Conservation (phyloP, 1,140 invertebrate species). For the Stegodyphus dumicola region DNA sequence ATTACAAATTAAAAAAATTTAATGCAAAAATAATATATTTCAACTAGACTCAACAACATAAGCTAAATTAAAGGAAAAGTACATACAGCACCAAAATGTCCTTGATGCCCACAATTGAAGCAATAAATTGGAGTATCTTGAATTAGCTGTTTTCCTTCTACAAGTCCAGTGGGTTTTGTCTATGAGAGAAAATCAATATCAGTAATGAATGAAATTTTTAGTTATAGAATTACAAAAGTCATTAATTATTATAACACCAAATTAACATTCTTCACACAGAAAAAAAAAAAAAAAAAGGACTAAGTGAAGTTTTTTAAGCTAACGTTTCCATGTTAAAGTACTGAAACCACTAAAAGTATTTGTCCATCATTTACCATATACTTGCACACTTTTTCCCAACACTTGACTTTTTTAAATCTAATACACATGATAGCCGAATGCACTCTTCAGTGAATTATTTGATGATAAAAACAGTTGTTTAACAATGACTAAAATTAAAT, state of each 20-base stretch:
- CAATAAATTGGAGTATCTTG: slow-evolving; percentile 28
- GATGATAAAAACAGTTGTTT: too few relatives aligned
- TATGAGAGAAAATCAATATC: background rate
- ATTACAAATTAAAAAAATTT: too few relatives aligned
- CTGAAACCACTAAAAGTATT: too few relatives aligned
- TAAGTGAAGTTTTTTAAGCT: too few relatives aligned
- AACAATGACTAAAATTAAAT: too few relatives aligned
- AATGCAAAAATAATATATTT: too few relatives aligned
- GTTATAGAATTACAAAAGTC: background rate
- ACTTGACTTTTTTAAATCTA: too few relatives aligned
- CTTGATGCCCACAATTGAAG: slow-evolving; percentile 41
- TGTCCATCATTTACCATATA: too few relatives aligned
- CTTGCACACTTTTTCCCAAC: too few relatives aligned
- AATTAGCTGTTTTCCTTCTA: background rate
- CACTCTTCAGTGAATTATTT: background rate
- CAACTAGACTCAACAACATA: too few relatives aligned
- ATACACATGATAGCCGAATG: too few relatives aligned
- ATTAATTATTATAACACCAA: background rate
- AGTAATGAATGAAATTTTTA: background rate
- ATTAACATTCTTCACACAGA: background rate
- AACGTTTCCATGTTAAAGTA: too few relatives aligned
- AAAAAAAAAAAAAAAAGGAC: background rate
- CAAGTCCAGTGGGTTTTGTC: background rate
- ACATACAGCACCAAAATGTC: slow-evolving; percentile 52
- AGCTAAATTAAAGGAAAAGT: background rate